phyloP scores from a whole-genome alignment of 2,888 invertebrate species.

The Drosophila siamana region DNA sequence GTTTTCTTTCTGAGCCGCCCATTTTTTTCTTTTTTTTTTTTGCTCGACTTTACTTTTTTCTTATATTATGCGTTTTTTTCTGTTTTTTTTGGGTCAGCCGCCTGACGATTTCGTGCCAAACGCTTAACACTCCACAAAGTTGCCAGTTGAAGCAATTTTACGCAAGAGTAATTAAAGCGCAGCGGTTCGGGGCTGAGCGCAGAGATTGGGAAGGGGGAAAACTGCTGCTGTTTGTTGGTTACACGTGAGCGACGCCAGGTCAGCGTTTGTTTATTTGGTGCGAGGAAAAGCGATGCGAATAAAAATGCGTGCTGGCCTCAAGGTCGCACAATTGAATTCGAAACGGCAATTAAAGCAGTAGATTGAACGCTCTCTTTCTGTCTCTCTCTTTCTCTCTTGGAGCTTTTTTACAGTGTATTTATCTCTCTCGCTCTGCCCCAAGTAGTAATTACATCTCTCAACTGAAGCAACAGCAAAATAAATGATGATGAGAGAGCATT shows the following conservation, averaged over 20 bases:
- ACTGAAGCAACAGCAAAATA: conserved; percentile 34
- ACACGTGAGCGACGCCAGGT: conserved; percentile 57
- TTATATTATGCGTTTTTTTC: conserved; percentile 19
- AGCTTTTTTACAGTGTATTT: no score
- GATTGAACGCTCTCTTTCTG: conserved; percentile 35
- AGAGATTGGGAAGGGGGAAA: not conserved
- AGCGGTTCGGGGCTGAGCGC: conserved; percentile 10
- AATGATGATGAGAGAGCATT: conserved; percentile 38
- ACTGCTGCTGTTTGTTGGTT: conserved; percentile 26
- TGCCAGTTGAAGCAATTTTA: conserved; percentile 81
- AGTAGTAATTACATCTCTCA: conserved; percentile 11
- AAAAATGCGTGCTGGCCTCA: conserved; percentile 45
- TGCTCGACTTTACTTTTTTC: not conserved
- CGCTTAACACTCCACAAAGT: conserved; percentile 82
- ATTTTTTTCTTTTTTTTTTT: conserved; percentile 12
- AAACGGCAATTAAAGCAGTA: conserved; percentile 53
- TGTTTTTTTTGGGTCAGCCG: conserved; percentile 53
- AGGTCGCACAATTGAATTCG: conserved; percentile 62
- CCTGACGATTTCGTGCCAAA: conserved; percentile 66
- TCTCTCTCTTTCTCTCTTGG: not conserved
- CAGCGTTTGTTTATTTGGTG: conserved; percentile 55
- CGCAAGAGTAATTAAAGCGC: conserved; percentile 82
- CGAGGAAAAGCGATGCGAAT: conserved; percentile 35
- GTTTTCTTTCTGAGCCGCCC: conserved; percentile 19
- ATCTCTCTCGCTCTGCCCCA: not conserved